These are phyloP conservation scores for Montipora cactus DNA, from an alignment of 64 coral and sea anemone genomes.

Conservation along the genomic window DNA sequence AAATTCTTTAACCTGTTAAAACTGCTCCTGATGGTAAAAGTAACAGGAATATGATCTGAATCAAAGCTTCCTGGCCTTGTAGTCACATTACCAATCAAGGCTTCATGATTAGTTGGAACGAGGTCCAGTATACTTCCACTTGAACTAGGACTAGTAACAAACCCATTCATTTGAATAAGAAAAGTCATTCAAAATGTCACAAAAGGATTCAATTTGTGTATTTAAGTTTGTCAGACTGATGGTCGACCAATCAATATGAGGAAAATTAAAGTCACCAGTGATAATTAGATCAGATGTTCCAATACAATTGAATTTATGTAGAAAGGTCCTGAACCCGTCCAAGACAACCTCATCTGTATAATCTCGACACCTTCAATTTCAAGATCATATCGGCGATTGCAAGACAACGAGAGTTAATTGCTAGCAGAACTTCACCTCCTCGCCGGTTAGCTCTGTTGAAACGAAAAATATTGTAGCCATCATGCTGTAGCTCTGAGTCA, in stretches of 20 bases:
- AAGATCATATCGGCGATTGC: too few species aligned
- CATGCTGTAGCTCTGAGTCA: too few species aligned
- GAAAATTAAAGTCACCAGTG: constrained; percentile 41
- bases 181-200: constrained; percentile 64
- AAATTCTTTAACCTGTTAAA: not conserved
- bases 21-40: constrained; percentile 68
- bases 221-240: constrained; percentile 14
- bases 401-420: too few species aligned
- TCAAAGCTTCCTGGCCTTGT: constrained; percentile 42
- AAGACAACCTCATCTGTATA: constrained; percentile 37
- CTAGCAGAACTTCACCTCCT: too few species aligned
- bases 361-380: too few species aligned
- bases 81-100: constrained; percentile 46
- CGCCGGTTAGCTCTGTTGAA: too few species aligned
- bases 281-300: constrained; percentile 41
- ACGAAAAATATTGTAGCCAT: too few species aligned
- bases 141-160: constrained; percentile 10
- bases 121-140: constrained; percentile 27
- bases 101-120: constrained; percentile 65
- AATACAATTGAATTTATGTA: constrained; percentile 24
- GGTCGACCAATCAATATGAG: constrained; percentile 42
- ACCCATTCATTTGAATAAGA: constrained; percentile 43
- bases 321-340: constrained; percentile 68
- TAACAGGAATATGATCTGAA: constrained; percentile 63
- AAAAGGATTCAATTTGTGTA: constrained; percentile 47